Conservation (phyloP, 2,113 vertebrate genomes). For the Pterophyllum scalare region DNA sequence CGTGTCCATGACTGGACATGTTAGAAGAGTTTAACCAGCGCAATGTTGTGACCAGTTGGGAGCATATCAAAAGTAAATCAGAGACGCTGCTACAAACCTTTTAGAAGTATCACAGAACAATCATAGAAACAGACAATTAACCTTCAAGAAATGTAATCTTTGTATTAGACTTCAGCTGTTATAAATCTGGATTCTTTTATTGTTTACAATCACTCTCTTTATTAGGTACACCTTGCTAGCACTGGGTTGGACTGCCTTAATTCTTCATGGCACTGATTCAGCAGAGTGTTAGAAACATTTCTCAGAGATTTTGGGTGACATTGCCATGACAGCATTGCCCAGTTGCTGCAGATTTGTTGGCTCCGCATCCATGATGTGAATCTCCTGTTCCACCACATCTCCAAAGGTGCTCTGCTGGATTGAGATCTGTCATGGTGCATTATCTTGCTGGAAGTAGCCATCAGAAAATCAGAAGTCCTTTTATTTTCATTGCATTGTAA, state of each 20-base stretch:
- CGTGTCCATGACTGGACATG: neutral
- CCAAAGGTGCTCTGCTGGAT: neutral
- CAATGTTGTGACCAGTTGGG: too few relatives aligned
- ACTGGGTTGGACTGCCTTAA: neutral
- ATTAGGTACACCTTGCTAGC: neutral
- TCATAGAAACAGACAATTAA: too few relatives aligned
- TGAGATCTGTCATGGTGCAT: neutral
- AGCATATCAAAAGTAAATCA: too few relatives aligned
- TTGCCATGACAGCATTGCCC: neutral
- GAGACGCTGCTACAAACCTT: too few relatives aligned
- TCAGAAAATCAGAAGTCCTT: neutral
- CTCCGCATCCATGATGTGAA: neutral
- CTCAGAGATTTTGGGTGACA: too few relatives aligned
- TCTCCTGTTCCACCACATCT: neutral
- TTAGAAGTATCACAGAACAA: too few relatives aligned
- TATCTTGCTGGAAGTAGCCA: neutral
- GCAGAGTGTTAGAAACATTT: neutral
- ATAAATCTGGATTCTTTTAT: neutral
- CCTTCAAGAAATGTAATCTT: too few relatives aligned
- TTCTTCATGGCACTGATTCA: neutral
- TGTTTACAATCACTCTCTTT: neutral
- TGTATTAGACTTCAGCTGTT: too few relatives aligned
- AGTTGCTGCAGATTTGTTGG: neutral
- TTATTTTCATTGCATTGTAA: neutral
- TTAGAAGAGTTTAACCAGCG: neutral